phyloP scores from a whole-genome alignment of 2,113 vertebrate genomes.

The Eupsittula cactorum region DNA sequence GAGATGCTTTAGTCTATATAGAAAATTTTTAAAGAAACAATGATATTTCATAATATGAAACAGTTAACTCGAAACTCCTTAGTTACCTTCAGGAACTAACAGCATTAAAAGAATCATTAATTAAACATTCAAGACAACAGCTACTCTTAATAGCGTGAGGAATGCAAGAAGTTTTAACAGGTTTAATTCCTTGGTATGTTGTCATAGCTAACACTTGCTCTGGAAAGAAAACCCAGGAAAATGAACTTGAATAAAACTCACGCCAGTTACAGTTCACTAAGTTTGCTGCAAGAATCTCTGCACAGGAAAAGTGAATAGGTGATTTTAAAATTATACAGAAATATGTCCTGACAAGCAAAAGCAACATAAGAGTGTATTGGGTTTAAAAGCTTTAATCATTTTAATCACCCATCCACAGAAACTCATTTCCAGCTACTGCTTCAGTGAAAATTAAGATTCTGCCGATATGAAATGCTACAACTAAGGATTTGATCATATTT shows the following conservation, averaged over 20 bases:
- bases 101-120: background rate
- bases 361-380: background rate
- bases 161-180: constrained; percentile 30
- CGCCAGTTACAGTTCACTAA: background rate
- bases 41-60: background rate
- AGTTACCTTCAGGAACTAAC: background rate
- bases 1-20: background rate
- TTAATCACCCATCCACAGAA: background rate
- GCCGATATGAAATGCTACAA: background rate
- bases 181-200: background rate
- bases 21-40: background rate
- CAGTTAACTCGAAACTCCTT: background rate
- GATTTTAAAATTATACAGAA: background rate
- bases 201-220: background rate
- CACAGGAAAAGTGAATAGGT: background rate
- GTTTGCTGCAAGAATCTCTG: background rate
- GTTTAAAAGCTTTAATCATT: background rate
- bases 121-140: background rate
- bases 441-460: background rate
- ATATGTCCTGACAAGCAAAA: background rate
- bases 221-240: background rate
- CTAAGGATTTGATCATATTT: background rate
- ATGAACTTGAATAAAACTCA: background rate
- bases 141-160: constrained; percentile 29
- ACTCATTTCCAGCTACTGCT: background rate